phyloP scores from a whole-genome alignment of 1,140 invertebrate genomes.

The Neotoxoptera formosana region DNA sequence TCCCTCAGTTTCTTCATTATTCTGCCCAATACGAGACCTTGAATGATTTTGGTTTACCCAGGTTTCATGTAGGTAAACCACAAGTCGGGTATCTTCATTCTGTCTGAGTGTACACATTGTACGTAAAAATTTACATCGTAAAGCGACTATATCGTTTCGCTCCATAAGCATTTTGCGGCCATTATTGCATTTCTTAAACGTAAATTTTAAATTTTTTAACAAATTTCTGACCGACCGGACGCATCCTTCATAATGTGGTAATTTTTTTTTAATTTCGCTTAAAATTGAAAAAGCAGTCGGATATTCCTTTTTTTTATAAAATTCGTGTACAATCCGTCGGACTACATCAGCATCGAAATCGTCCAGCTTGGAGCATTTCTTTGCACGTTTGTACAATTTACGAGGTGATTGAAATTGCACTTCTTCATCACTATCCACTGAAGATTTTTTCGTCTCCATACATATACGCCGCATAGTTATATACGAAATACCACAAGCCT shows the following conservation, averaged over 20 bases:
- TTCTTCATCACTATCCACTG: not conserved
- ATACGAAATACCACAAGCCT: not conserved
- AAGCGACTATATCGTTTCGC: conserved; percentile 19
- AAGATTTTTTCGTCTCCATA: not conserved
- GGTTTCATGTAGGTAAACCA: conserved; percentile 12
- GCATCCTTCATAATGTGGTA: conserved; percentile 12
- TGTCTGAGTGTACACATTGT: conserved; percentile 20
- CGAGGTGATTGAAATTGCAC: conserved; percentile 1
- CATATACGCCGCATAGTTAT: conserved; percentile 6
- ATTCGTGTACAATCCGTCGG: not conserved
- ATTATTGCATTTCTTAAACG: conserved; percentile 27
- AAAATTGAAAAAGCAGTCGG: not conserved
- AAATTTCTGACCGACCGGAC: not conserved
- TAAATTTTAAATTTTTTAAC: conserved; percentile 4
- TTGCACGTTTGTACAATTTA: not conserved
- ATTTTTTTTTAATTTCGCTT: conserved; percentile 24
- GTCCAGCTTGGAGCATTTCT: conserved; percentile 2
- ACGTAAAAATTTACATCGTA: conserved; percentile 39
- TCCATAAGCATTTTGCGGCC: conserved; percentile 13
- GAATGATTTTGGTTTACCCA: not conserved
- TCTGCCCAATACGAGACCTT: not conserved
- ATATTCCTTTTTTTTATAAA: not conserved
- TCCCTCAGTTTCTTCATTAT: not conserved
- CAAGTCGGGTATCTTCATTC: not conserved
- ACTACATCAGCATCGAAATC: conserved; percentile 18